Evolutionary conservation across 92 coral and sea anemone species (phyloP).

Genomic region (Nematostella vectensis): DNA sequence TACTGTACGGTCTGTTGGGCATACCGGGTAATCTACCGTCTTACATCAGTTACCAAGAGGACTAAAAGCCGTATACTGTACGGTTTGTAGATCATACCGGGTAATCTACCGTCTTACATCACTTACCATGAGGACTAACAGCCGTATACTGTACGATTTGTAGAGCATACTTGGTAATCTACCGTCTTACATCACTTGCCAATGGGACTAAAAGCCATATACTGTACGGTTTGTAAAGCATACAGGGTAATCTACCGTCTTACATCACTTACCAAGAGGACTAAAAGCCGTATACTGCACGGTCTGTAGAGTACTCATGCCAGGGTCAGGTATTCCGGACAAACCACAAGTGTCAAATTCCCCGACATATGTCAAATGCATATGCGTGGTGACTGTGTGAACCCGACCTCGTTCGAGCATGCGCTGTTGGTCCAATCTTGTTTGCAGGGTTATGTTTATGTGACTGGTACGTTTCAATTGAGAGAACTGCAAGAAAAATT

Average conservation of each 20-base stretch:
- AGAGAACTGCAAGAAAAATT: slow-evolving; percentile 3
- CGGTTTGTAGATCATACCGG: slow-evolving; percentile 1
- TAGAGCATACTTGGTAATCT: too few species aligned
- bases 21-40: too few species aligned
- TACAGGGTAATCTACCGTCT: too few species aligned
- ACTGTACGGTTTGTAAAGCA: too few species aligned
- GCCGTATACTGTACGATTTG: too few species aligned
- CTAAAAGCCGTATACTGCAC: slow-evolving; percentile 10
- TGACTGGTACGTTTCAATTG: slow-evolving; percentile 3
- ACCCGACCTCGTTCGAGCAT: slow-evolving; percentile 1
- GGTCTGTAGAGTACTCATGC: slow-evolving; percentile 4
- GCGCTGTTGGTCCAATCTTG: slow-evolving; percentile 19
- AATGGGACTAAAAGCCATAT: slow-evolving; percentile 5
- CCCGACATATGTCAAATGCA: slow-evolving; percentile 16
- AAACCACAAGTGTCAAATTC: slow-evolving; percentile 12
- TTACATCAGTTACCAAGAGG: too few species aligned
- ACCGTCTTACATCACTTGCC: too few species aligned
- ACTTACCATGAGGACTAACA: slow-evolving; percentile 6
- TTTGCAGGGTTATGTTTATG: slow-evolving; percentile 9
- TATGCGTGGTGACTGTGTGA: slow-evolving; percentile 10
- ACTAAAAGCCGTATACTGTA: slow-evolving; percentile 5
- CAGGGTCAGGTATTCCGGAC: slow-evolving; percentile 17
- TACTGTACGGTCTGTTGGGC: too few species aligned
- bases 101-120: too few species aligned
- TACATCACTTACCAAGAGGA: slow-evolving; percentile 1